phyloP scores from a whole-genome alignment of 2,888 invertebrate species.

The Rugalucina vietnamica region DNA sequence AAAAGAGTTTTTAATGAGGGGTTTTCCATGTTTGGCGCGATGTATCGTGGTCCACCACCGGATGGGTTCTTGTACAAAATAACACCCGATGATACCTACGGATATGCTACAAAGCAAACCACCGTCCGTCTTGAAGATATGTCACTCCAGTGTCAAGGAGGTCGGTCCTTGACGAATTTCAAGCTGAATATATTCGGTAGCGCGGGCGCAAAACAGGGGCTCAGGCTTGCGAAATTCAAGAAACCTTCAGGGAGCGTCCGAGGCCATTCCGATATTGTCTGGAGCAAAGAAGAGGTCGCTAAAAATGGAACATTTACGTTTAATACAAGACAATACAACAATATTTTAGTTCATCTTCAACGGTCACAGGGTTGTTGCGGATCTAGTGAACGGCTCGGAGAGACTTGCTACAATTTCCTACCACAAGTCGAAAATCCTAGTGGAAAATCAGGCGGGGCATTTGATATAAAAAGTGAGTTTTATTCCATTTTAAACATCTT shows the following conservation, averaged over 20 bases:
- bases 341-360: not conserved
- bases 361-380: conserved; percentile 27
- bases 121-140: conserved; percentile 40
- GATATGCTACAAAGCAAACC: conserved; percentile 69
- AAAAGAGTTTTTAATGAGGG: conserved; percentile 81
- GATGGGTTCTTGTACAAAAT: conserved; percentile 82
- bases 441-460: not conserved
- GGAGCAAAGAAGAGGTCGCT: not conserved
- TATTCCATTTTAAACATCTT: no score
- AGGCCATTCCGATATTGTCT: not conserved
- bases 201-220: not conserved
- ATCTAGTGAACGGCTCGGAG: conserved; percentile 3
- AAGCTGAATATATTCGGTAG: conserved; percentile 54
- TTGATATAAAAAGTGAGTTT: not conserved
- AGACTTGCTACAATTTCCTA: conserved; percentile 37
- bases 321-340: conserved; percentile 24
- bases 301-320: conserved; percentile 14
- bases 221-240: not conserved
- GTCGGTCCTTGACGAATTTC: conserved; percentile 39
- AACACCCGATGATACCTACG: conserved; percentile 70
- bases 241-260: not conserved
- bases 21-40: conserved; percentile 83
- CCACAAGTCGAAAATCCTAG: conserved; percentile 18
- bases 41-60: conserved; percentile 84
- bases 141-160: not conserved